Base-by-base conservation (phyloP, 53 echinoderm and acorn worm genomes). In the Zoroaster sp. region DNA sequence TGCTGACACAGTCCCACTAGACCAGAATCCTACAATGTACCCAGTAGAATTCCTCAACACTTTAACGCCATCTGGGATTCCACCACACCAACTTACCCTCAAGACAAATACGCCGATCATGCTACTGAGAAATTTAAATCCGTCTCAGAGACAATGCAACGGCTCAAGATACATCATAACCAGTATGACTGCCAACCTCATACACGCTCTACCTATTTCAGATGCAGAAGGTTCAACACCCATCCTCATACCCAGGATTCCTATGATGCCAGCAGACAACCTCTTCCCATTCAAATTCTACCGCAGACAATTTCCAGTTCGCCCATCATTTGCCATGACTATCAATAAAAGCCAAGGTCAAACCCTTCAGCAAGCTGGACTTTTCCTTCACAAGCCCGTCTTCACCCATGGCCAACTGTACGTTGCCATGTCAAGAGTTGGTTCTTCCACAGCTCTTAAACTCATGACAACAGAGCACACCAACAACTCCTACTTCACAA, bases 301-400 rank as follows among this genome's bases (percentile, higher is more conserved):
- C 15, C 23, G 92, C 10, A 77, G 70, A 20, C 92, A 92, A 81
- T 92, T 80, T 77, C 92, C 81, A 21, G 45, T 92, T 12, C 42
- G 92, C 12, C 82, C 69, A 4, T 72, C 88, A 5, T 88, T 73
- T 80, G 71, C 79, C 11, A 92, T 92, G 73, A 92, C 92, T 10
- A 88, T 88, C 36, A 92, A 92, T 66, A 92, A 92, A 65, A 76
- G 88, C 10, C 88, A 92, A 80, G 92, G 92, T 10, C 92, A 92
- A 87, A 92, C 92, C 12, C 80, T 92, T n/a, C n/a, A 80, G 18
- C 72, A 77, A 79, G 88, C 70, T 28, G 92, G 88, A 17, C 15
- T 91, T 5, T 74, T 23, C 49, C 39, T 92, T 10, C 41, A 78
- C 8, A 55, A 81, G 5, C 88, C 80, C n/a, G 88, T 92, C 1